Evolutionary conservation across 2,113 vertebrate genomes (phyloP).

Genomic region (Thryonomys swinderianus): DNA sequence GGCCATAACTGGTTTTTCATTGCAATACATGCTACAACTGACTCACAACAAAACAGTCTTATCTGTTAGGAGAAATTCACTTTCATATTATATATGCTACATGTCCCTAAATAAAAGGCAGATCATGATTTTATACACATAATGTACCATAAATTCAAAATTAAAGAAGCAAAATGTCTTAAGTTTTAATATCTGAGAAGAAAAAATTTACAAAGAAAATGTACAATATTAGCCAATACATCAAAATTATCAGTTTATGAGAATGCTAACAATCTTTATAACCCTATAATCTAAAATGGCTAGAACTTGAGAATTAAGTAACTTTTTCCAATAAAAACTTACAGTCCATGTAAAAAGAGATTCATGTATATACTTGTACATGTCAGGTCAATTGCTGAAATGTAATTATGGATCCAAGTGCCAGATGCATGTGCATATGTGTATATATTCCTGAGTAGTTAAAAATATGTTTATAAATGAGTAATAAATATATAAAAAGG

Average conservation of each 20-base stretch:
- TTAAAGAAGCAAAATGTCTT: constrained; percentile 24
- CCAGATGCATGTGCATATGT: not conserved
- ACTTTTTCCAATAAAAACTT: constrained; percentile 28
- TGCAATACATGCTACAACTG: constrained; percentile 24
- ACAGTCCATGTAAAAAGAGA: not conserved
- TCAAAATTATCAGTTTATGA: constrained; percentile 28
- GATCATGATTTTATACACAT: not conserved
- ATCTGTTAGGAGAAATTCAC: constrained; percentile 12
- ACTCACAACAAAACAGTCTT: constrained; percentile 25
- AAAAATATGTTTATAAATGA: not conserved
- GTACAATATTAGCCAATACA: constrained; percentile 9
- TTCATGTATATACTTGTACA: not conserved
- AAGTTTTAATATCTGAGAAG: not conserved
- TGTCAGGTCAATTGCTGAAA: not conserved
- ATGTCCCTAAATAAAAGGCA: not conserved
- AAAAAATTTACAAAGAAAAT: constrained; percentile 29
- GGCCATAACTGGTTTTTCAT: not conserved
- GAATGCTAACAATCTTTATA: not conserved
- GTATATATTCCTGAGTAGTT: not conserved
- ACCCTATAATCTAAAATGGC: not conserved
- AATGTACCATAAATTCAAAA: constrained; percentile 50
- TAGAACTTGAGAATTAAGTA: not conserved
- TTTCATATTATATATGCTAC: constrained; percentile 23
- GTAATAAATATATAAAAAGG: constrained; percentile 7
- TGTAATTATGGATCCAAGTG: constrained; percentile 35